Conservation (phyloP, 2,113 vertebrate genomes). For the Cochlearius cochlearius region DNA sequence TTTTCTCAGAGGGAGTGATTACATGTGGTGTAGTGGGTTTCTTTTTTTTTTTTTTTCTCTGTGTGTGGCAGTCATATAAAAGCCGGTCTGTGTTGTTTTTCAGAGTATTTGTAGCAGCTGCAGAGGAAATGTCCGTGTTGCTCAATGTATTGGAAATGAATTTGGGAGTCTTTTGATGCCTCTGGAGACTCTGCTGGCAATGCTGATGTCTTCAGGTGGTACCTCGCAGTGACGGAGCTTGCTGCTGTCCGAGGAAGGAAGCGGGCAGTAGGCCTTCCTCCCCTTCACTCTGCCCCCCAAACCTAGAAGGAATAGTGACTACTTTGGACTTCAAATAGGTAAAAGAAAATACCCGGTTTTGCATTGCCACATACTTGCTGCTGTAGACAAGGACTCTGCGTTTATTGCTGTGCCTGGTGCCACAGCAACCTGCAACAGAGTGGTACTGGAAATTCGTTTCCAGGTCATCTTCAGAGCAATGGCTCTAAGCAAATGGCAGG, state of each 20-base stretch:
- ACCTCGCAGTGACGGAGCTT: neutral
- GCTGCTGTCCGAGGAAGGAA: neutral
- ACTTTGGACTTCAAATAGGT: neutral
- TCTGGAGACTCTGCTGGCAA: neutral
- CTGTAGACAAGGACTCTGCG: neutral
- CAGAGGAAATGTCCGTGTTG: neutral
- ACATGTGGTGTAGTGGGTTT: conserved; percentile 8
- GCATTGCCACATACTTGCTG: neutral
- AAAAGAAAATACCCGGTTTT: neutral
- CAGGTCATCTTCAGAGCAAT: neutral
- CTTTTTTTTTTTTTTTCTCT: neutral
- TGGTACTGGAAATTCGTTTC: neutral
- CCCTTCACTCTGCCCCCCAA: neutral
- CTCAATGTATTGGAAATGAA: neutral
- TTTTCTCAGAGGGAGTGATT: conserved; percentile 68
- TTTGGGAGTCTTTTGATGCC: neutral
- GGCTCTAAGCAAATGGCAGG: neutral
- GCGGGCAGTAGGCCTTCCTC: neutral
- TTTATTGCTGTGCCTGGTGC: neutral
- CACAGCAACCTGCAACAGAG: neutral
- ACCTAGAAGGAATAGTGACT: neutral
- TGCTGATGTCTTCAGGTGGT: neutral
- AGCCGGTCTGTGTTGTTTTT: conserved; percentile 31
- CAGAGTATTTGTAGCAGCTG: conserved; percentile 8
- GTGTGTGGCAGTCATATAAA: conserved; percentile 14